These are phyloP conservation scores for Phoxinus phoxinus DNA, from an alignment of 2,113 vertebrate genomes.

Conservation along the genomic window DNA sequence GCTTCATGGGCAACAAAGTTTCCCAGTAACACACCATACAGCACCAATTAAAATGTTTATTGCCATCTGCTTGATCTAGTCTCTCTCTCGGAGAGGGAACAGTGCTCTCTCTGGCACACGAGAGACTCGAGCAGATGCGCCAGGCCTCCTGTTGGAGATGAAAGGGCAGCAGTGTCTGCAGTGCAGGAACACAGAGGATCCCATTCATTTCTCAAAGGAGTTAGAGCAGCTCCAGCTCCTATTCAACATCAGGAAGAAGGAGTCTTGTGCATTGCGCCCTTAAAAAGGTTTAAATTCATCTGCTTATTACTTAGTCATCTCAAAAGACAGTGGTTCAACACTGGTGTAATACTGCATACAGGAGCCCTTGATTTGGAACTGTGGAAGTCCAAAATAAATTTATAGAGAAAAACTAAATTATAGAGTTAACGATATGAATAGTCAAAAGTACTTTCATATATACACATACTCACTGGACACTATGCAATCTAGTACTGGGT, in stretches of 20 bases:
- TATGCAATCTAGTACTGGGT: too few relatives aligned
- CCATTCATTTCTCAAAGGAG: constrained; percentile 42
- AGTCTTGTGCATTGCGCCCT: not conserved
- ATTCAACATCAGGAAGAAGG: constrained; percentile 37
- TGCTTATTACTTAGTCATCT: not conserved
- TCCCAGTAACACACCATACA: constrained; percentile 6
- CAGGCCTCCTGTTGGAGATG: constrained; percentile 26
- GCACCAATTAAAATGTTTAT: constrained; percentile 30
- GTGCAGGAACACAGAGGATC: constrained; percentile 30
- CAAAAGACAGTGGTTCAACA: not conserved
- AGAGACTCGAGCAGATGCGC: constrained; percentile 20
- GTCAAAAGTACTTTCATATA: too few relatives aligned
- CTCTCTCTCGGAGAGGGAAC: not conserved
- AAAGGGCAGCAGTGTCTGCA: constrained; percentile 39
- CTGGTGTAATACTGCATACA: not conserved
- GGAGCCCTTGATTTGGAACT: not conserved
- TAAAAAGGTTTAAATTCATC: not conserved
- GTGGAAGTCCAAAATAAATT: too few relatives aligned
- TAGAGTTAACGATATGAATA: too few relatives aligned
- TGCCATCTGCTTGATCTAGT: not conserved
- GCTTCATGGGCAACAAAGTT: not conserved
- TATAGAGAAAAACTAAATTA: too few relatives aligned
- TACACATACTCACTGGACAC: too few relatives aligned
- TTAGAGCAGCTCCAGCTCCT: constrained; percentile 25
- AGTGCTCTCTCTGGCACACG: not conserved